Evolutionary conservation across 2,113 vertebrate genomes (phyloP).

Genomic region (Burhinus oedicnemus): DNA sequence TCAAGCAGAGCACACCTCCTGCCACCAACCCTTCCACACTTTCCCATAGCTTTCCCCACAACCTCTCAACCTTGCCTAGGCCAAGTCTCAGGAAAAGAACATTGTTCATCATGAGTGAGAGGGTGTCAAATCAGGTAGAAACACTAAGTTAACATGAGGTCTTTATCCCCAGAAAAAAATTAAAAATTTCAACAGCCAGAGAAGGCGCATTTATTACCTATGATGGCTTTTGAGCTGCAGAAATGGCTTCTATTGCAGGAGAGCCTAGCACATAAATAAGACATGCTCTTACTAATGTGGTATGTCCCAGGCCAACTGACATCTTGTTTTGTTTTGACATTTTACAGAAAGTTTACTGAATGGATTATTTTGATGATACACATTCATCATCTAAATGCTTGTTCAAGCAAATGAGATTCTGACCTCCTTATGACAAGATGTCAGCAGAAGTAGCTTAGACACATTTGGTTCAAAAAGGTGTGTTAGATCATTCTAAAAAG

Average conservation of each 20-base stretch:
- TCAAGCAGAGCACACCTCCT: background rate
- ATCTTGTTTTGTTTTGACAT: slow-evolving; percentile 38
- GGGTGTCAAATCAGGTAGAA: background rate
- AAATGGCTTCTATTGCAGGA: background rate
- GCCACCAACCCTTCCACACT: background rate
- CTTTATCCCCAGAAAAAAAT: background rate
- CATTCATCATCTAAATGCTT: slow-evolving; percentile 11
- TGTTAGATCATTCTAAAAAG: background rate
- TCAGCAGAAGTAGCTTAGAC: slow-evolving; percentile 13
- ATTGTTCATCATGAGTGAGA: background rate
- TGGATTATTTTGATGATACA: slow-evolving; percentile 22
- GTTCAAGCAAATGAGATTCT: slow-evolving; percentile 48
- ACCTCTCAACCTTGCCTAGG: background rate
- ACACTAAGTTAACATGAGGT: background rate
- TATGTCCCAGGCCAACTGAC: background rate
- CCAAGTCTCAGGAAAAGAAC: background rate
- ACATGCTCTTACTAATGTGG: background rate
- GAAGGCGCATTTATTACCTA: background rate
- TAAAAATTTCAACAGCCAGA: background rate
- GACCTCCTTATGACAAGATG: slow-evolving; percentile 3
- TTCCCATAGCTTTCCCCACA: background rate
- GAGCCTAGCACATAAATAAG: background rate
- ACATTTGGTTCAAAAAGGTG: slow-evolving; percentile 8
- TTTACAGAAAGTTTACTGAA: slow-evolving; percentile 35
- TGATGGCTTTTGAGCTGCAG: background rate